Base-by-base conservation (phyloP, 2,888 invertebrate species). In the Cyaniris semiargus region DNA sequence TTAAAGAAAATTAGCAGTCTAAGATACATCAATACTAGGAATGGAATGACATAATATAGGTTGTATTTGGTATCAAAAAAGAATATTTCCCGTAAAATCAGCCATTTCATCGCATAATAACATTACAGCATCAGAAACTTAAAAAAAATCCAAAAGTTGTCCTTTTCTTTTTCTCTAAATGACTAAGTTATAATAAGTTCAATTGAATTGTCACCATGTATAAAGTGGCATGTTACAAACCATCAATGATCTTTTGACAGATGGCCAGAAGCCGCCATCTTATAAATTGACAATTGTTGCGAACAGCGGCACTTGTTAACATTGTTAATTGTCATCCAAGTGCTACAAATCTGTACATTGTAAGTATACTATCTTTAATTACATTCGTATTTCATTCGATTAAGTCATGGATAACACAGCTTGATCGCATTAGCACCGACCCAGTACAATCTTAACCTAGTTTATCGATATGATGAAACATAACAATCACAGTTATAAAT, bases 401-500 rank as follows among this genome's bases (percentile, higher is more conserved):
- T 31, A 15, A 66, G 27, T 66, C 66, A 31, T 66, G 66, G 27
- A 27, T 66, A 15, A 15, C 23, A 66, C 13, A 15, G 27, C 7
- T 66, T 21, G 21, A 58, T 58, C 18, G 5, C 3, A 15, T 72
- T 2, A 44, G n/a, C 21, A 44, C 44, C 72, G 72, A 72, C 15
- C 15, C 21, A 21, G 5, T 13, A 38, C 18, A 23, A 31, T 23
- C 38, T 21, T 38, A 44, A 44, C 13, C 72, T 38, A 70, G 34
- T 21, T 44, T 38, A 44, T 13, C 13, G 21, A n/a, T 44, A 21
- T 72, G 72, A 44, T 72, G 13, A 44, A 72, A 44, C n/a, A 72
- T 72, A 72, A 44, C 31, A 72, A 18, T 21, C 10, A 44, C 38
- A 38, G n/a, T 72, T 72, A 72, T 44, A 44, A 38, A 23, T 72